Evolutionary conservation across 2,888 invertebrate genomes (phyloP), one percentile per base, ranked within the genome.

Genomic region (Dynastes grantii): DNA sequence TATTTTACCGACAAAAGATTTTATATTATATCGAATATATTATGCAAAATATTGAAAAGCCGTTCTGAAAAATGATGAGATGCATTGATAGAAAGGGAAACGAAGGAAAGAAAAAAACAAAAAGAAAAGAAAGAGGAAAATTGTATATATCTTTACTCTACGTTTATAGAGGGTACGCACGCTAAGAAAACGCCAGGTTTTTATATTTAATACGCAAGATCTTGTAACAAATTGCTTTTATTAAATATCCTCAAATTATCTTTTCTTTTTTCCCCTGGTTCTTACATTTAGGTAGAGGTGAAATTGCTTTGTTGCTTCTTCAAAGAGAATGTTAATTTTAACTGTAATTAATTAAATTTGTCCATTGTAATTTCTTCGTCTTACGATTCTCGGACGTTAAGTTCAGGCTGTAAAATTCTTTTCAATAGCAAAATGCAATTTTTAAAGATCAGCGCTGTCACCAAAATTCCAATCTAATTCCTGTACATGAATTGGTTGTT

Each of bases 1-100:
- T 76, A 76, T 76, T 65, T 76, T 67, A 53, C 76, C 67, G 55
- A 67, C 65, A 76, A 51, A 76, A 65, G 65, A 67, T 32, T 65
- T 40, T 37, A 16, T 53, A 67, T 76, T 49, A 53, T 67, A 53
- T 51, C 64, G 76, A 65, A 76, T 76, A 67, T 67, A 67, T 76
- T 76, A 76, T 65, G 76, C 55, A 67, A 76, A 76, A 22, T 37
- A 76, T 67, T 67, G 65, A 58, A 71, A 37, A 32, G 55, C 55
- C 37, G 37, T 71, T 37, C 8, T 55, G n/a, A 13, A 32, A 51
- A 27, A 71, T 71, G 71, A 55, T n/a, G 55, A 55, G 55, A 65
- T 55, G 55, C n/a, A 55, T 55, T 55, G 55, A 11, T 11, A 45
- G 1, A 55, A 55, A n/a, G 51, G 16, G 13, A 65, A 40, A 40